Evolutionary conservation across 1,140 invertebrate species (phyloP), one percentile per base, ranked within the genome.

Genomic region (Eupristina koningsbergeri): DNA sequence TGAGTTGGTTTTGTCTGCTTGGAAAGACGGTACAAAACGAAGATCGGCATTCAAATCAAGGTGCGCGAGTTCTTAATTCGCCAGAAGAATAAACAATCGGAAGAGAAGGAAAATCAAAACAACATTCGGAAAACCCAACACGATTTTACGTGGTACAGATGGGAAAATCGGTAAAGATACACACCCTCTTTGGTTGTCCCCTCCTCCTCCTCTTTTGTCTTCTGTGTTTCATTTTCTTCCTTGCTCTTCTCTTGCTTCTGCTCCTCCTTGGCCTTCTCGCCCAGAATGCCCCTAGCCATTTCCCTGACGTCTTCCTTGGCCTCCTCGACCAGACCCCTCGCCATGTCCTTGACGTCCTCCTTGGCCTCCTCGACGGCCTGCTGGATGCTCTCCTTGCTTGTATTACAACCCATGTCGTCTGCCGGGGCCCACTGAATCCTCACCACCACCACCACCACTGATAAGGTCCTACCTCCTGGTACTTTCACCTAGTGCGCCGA

Each of bases 311-410:
- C 89, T 74, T 91, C 90, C 85, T 93, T 92, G 17, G 89, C 88
- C 17, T 84, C 77, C 61, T 67, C 7, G 0, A 17, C 78, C 0
- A 69, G 15, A 86, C 91, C 91, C 87, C 92, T 92, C 0, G 19
- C 78, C 0, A 69, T 17, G 86, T 92, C 91, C 87, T 92, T 92
- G 61, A 81, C 87, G 63, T 89, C 89, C 76, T 92, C 90, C 85
- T 93, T 92, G 17, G 89, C 88, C 45, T 91, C 91, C 69, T 93
- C 91, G 34, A 88, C 90, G 2, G 89, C 91, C 64, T 91, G 89
- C 85, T 92, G 91, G 26, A 92, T 88, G 79, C 88, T 92, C 61
- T 92, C 92, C 86, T 92, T 92, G 86, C 92, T 92, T 45, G 90
- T 92, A 79, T 91, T 92, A 88, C 92, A 92, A 73, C 92, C 92